Conservation (phyloP, 2,888 invertebrate genomes). For the Craniophora ligustri region DNA sequence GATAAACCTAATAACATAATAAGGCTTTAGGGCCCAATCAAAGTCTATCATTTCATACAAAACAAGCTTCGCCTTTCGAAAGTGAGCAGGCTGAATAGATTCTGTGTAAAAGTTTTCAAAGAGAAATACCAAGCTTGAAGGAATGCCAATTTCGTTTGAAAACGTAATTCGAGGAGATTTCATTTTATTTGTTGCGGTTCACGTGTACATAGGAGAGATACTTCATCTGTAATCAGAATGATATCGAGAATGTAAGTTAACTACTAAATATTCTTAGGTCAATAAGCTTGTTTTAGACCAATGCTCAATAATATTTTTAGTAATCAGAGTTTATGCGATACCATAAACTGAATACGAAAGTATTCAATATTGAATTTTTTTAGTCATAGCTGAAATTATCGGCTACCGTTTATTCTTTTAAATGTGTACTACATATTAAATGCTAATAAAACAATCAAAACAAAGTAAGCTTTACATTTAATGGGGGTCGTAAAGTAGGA, state of each 20-base stretch:
- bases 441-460: too few species aligned
- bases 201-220: slow-evolving; percentile 41
- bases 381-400: too few species aligned
- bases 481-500: too few species aligned
- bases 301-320: neutral
- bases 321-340: neutral
- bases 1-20: slow-evolving; percentile 16
- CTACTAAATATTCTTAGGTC: slow-evolving; percentile 13
- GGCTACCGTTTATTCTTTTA: too few species aligned
- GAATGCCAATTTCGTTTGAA: slow-evolving; percentile 70
- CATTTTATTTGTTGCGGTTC: slow-evolving; percentile 59
- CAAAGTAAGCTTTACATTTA: too few species aligned
- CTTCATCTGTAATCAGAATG: slow-evolving; percentile 42
- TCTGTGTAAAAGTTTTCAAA: slow-evolving; percentile 63
- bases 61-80: slow-evolving; percentile 45
- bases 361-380: neutral
- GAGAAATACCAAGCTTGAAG: slow-evolving; percentile 56
- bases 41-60: slow-evolving; percentile 51
- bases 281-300: slow-evolving; percentile 4
- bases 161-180: slow-evolving; percentile 55
- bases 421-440: too few species aligned
- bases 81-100: slow-evolving; percentile 59
- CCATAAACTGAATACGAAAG: too few species aligned
- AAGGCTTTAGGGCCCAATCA: slow-evolving; percentile 46
- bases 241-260: slow-evolving; percentile 24